Evolutionary conservation across 1,140 invertebrate genomes (phyloP).

Genomic region (Amyelois transitella): DNA sequence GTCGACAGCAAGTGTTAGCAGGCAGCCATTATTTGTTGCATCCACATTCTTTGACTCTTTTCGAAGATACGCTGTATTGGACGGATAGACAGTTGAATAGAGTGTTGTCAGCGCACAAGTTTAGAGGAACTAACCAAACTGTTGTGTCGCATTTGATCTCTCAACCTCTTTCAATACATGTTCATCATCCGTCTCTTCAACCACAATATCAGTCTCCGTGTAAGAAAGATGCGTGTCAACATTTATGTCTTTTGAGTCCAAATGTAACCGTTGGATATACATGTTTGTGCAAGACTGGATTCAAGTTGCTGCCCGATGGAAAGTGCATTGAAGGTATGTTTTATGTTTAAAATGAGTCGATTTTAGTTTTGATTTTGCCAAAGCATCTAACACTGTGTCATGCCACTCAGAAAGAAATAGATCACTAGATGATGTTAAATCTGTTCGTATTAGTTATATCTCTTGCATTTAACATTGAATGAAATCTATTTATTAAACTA

Average conservation of each 20-base stretch:
- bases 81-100: conserved; percentile 95
- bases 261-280: conserved; percentile 81
- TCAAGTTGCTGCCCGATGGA: conserved; percentile 79
- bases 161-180: conserved; percentile 95
- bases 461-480: too few relatives aligned
- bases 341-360: too few relatives aligned
- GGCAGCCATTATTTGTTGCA: conserved; percentile 94
- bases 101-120: conserved; percentile 92
- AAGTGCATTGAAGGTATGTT: conserved; percentile 81
- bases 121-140: conserved; percentile 90
- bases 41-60: conserved; percentile 95
- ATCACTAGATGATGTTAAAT: too few relatives aligned
- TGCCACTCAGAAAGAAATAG: too few relatives aligned
- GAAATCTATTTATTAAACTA: too few relatives aligned
- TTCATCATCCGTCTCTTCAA: conserved; percentile 95
- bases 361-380: too few relatives aligned
- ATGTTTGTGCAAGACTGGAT: conserved; percentile 95
- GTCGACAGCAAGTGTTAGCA: conserved; percentile 89
- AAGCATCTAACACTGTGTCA: too few relatives aligned
- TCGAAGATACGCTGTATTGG: conserved; percentile 97
- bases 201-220: conserved; percentile 91
- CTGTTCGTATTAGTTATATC: too few relatives aligned
- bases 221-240: conserved; percentile 84
- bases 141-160: conserved; percentile 96
- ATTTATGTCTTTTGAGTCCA: conserved; percentile 93